Base-by-base conservation (phyloP, 2,113 vertebrate species). In the Anguilla japonica region DNA sequence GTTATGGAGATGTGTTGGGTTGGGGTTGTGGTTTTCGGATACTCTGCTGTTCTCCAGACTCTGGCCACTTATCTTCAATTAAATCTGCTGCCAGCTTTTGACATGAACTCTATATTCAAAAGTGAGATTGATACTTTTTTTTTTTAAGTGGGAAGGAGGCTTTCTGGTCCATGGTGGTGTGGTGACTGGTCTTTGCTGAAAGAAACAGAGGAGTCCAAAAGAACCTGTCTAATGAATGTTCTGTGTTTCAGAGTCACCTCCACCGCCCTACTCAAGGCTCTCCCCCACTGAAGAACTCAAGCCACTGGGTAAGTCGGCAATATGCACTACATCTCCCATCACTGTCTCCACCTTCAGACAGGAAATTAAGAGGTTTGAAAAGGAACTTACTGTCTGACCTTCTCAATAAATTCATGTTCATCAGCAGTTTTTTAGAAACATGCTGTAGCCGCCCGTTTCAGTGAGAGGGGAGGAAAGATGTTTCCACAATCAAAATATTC, bases 241-340 rank as follows among this genome's bases (percentile, higher is more conserved):
- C 94, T 95, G 81, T 94, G 84, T 96, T 96, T 41, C 96, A 99
- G 98, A 99, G 94, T 99, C 98, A 92, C 98, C 98, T 50, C 98
- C 98, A 83, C 98, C 98, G 91, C 98, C 98, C 88, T 99, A 99
- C 92, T 99, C 98, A 88, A 97, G 98, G 95, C 97, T 99, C 94
- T 99, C 98, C 95, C 97, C 97, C 87, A 96, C 93, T 78, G 97
- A 98, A 87, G 98, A 99, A 95, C 97, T 97, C 96, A 99, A 99
- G 97, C 97, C 98, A 97, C 97, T 99, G 97, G 98, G 98, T 99
- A 96, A 89, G 98, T 96, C 85, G 86, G 14, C 22, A 81, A 41
- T 14, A 20, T 29, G 41, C 40, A 6, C 22, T 7, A 75, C 81
- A 56, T 83, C 63, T 81, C 79, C 41, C 15, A 85, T 84, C 16